phyloP scores from a whole-genome alignment of 1,140 invertebrate genomes.

The Propsilocerus akamusi region DNA sequence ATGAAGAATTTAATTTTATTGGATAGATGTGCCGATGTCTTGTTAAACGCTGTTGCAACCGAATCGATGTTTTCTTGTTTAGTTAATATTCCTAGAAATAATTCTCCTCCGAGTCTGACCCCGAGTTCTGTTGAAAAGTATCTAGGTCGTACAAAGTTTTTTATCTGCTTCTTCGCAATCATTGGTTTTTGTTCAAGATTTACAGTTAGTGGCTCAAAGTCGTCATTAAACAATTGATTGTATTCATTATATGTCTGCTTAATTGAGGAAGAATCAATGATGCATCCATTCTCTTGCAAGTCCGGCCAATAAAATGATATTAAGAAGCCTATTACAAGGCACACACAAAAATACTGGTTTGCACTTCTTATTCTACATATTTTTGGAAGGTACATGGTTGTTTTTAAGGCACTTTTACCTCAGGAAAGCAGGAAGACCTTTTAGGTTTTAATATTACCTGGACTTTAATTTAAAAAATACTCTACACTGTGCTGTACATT shows the following conservation, averaged over 20 bases:
- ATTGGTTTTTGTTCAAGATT: constrained; percentile 24
- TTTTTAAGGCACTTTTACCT: background rate
- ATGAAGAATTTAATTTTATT: constrained; percentile 62
- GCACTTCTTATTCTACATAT: constrained; percentile 14
- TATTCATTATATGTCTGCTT: constrained; percentile 15
- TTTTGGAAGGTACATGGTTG: background rate
- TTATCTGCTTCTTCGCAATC: constrained; percentile 22
- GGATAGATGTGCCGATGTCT: constrained; percentile 56
- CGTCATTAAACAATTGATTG: constrained; percentile 16
- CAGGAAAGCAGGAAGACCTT: too few species aligned
- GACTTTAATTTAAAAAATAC: too few species aligned
- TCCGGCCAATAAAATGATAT: constrained; percentile 20
- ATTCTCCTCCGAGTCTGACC: constrained; percentile 57
- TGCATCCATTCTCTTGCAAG: constrained; percentile 19
- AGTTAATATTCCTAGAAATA: constrained; percentile 71
- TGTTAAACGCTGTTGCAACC: constrained; percentile 57
- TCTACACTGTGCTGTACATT: too few species aligned
- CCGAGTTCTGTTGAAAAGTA: constrained; percentile 88
- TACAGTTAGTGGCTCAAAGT: constrained; percentile 23
- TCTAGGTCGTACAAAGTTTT: constrained; percentile 50
- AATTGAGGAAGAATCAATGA: constrained; percentile 18
- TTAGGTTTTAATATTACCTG: too few species aligned
- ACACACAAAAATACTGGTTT: constrained; percentile 21
- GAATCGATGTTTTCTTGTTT: constrained; percentile 47
- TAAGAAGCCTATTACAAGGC: constrained; percentile 17